Percentiles rank a stretch among this genome's conserved stretches.
Conservation (phyloP, 1,140 invertebrate genomes). For the Planococcus citri region DNA sequence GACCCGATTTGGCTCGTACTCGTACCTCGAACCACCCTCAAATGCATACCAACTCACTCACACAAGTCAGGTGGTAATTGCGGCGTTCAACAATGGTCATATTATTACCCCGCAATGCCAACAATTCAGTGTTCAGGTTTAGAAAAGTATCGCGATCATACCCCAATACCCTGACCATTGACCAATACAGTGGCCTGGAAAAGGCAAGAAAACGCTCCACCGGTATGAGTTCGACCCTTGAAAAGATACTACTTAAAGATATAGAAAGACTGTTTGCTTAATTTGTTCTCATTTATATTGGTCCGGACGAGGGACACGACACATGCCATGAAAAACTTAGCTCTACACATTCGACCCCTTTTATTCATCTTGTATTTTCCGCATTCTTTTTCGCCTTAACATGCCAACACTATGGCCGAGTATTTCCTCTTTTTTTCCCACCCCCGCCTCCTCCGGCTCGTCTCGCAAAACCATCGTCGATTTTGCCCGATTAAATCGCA, state of each 20-base stretch:
- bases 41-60: too few relatives aligned
- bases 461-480: neutral
- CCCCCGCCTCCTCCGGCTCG: too few relatives aligned
- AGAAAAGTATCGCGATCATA: too few relatives aligned
- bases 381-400: conserved; percentile 4
- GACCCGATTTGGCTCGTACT: too few relatives aligned
- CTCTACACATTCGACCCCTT: neutral
- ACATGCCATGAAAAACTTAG: neutral
- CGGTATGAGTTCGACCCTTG: neutral
- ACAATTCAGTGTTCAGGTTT: too few relatives aligned
- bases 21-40: too few relatives aligned
- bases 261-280: conserved; percentile 8
- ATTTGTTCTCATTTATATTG: conserved; percentile 19
- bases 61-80: too few relatives aligned
- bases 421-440: neutral
- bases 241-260: neutral
- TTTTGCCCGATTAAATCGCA: conserved; percentile 13
- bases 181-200: too few relatives aligned
- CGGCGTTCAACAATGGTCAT: too few relatives aligned
- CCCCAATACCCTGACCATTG: too few relatives aligned
- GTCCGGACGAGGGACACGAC: neutral
- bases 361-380: conserved; percentile 13
- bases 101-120: too few relatives aligned
- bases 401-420: conserved; percentile 1
- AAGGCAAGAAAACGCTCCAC: too few relatives aligned